phyloP scores from a whole-genome alignment of 2,888 invertebrate genomes.

The Coenonympha arcania region DNA sequence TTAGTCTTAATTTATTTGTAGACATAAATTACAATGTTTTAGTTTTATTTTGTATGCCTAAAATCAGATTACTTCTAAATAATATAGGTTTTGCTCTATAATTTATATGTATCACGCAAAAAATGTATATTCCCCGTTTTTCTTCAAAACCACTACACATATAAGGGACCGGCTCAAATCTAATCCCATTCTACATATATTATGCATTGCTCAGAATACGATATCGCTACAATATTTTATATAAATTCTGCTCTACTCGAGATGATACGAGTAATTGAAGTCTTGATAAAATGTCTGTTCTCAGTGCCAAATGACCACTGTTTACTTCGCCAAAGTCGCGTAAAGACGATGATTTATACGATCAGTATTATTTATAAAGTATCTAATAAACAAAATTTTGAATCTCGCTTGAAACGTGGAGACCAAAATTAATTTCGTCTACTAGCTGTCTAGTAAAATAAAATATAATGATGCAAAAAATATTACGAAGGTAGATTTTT shows the following conservation, averaged over 20 bases:
- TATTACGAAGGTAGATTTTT: too few species aligned
- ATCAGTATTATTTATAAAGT: background rate
- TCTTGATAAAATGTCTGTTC: background rate
- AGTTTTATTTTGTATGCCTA: too few species aligned
- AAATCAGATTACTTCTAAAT: too few species aligned
- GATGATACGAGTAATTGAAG: background rate
- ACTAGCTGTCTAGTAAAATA: background rate
- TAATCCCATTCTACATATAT: background rate
- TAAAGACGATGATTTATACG: background rate
- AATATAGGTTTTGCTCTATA: too few species aligned
- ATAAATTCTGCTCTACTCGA: background rate
- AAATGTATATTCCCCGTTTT: background rate
- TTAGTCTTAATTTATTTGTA: too few species aligned
- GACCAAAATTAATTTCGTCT: background rate
- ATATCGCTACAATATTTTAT: constrained; percentile 11
- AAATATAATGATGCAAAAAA: too few species aligned
- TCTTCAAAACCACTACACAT: background rate
- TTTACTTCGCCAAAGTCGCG: constrained; percentile 1
- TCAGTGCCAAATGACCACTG: constrained; percentile 4
- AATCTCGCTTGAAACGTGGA: background rate
- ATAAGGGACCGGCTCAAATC: background rate
- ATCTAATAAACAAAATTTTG: background rate
- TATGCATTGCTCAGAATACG: constrained; percentile 20
- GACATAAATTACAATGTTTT: too few species aligned
- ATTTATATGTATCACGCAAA: too few species aligned